phyloP scores from a whole-genome alignment of 2,888 invertebrate genomes.

The Phyllotreta striolata region DNA sequence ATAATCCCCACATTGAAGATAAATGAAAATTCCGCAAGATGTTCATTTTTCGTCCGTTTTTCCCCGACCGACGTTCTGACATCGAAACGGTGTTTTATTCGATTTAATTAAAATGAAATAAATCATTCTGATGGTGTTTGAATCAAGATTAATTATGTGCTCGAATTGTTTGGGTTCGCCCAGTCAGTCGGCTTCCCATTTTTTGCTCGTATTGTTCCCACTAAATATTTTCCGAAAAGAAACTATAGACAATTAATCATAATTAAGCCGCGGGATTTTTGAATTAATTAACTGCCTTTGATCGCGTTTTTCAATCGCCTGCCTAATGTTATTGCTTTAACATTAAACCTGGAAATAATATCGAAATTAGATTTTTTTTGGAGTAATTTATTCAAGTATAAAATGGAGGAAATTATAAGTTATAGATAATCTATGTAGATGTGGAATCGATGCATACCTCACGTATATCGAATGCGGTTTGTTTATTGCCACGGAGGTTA shows the following conservation, averaged over 20 bases:
- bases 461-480: constrained; percentile 43
- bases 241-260: constrained; percentile 35
- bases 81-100: constrained; percentile 44
- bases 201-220: constrained; percentile 32
- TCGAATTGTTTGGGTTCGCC: constrained; percentile 36
- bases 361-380: too few relatives aligned
- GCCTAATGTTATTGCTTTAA: too few relatives aligned
- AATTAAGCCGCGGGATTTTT: constrained; percentile 22
- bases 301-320: constrained; percentile 4
- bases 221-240: constrained; percentile 22
- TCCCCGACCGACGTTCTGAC: constrained; percentile 28
- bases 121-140: constrained; percentile 45
- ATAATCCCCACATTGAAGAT: not conserved
- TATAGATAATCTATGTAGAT: constrained; percentile 34
- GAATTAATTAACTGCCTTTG: constrained; percentile 28
- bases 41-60: constrained; percentile 32
- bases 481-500: constrained; percentile 45
- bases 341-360: too few relatives aligned
- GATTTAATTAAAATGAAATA: constrained; percentile 47
- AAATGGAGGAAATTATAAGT: not conserved
- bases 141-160: constrained; percentile 46
- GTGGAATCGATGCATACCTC: constrained; percentile 44
- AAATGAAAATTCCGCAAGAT: constrained; percentile 12
- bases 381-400: too few relatives aligned
- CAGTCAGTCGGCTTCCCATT: constrained; percentile 33